phyloP scores from a whole-genome alignment of 2,113 vertebrate genomes.

The Gopherus evgoodei region DNA sequence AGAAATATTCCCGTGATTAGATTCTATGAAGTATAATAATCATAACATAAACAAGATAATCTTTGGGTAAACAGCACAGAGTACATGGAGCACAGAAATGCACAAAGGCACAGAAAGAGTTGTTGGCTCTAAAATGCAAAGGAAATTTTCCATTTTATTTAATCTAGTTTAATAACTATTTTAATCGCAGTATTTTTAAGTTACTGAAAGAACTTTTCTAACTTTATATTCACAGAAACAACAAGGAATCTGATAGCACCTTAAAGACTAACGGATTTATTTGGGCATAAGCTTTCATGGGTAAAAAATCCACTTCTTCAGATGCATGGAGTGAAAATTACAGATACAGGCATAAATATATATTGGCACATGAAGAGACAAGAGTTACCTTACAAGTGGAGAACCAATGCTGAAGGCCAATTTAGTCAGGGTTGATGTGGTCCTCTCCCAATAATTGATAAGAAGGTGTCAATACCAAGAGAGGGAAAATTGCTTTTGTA shows the following conservation, averaged over 20 bases:
- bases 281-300: too few relatives aligned
- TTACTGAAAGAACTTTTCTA: neutral
- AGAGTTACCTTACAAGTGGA: too few relatives aligned
- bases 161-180: slow-evolving; percentile 53
- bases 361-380: too few relatives aligned
- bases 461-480: too few relatives aligned
- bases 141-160: slow-evolving; percentile 50
- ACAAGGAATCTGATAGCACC: neutral
- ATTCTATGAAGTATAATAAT: slow-evolving; percentile 73
- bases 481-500: too few relatives aligned
- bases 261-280: neutral
- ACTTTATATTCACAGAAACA: neutral
- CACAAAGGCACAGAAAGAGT: slow-evolving; percentile 52
- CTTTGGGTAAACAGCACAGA: slow-evolving; percentile 67
- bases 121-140: slow-evolving; percentile 44
- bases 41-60: slow-evolving; percentile 77
- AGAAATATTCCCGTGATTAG: slow-evolving; percentile 75
- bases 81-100: slow-evolving; percentile 49
- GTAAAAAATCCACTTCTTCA: too few relatives aligned
- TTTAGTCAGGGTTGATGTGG: too few relatives aligned
- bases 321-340: too few relatives aligned
- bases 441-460: too few relatives aligned
- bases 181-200: slow-evolving; percentile 53
- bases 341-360: too few relatives aligned
- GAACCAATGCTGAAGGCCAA: too few relatives aligned